phyloP scores from a whole-genome alignment of 2,888 invertebrate species.

The Parelbella ahira region DNA sequence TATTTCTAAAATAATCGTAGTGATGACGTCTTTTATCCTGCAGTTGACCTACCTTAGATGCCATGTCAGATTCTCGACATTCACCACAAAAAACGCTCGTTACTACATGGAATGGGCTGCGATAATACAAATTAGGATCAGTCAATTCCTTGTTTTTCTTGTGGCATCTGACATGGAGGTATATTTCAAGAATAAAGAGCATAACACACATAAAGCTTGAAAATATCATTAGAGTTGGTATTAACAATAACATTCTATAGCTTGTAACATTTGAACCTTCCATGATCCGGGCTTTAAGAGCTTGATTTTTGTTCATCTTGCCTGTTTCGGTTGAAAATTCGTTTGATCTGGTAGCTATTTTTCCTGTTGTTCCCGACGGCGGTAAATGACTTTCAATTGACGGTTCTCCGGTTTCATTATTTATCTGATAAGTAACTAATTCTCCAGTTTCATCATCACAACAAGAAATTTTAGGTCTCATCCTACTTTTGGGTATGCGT shows the following conservation, averaged over 20 bases:
- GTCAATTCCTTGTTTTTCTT: conserved; percentile 82
- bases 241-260: conserved; percentile 77
- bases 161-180: conserved; percentile 85
- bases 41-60: conserved; percentile 82
- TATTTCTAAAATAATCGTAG: conserved; percentile 62
- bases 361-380: conserved; percentile 9
- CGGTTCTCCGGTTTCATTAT: conserved; percentile 78
- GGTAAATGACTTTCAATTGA: conserved; percentile 35
- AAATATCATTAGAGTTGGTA: conserved; percentile 82
- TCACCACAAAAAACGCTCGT: conserved; percentile 85
- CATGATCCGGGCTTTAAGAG: conserved; percentile 56
- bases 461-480: conserved; percentile 40
- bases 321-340: conserved; percentile 35
- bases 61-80: conserved; percentile 82
- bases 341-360: not conserved
- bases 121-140: conserved; percentile 81
- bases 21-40: conserved; percentile 80
- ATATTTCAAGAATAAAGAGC: conserved; percentile 78
- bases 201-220: conserved; percentile 74
- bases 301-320: conserved; percentile 56
- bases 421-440: conserved; percentile 56
- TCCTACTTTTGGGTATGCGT: conserved; percentile 8
- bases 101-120: conserved; percentile 85
- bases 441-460: conserved; percentile 79
- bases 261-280: conserved; percentile 62